Evolutionary conservation across 1,140 invertebrate species (phyloP), one percentile per base, ranked within the genome.

Genomic region (Euglossa dilemma): DNA sequence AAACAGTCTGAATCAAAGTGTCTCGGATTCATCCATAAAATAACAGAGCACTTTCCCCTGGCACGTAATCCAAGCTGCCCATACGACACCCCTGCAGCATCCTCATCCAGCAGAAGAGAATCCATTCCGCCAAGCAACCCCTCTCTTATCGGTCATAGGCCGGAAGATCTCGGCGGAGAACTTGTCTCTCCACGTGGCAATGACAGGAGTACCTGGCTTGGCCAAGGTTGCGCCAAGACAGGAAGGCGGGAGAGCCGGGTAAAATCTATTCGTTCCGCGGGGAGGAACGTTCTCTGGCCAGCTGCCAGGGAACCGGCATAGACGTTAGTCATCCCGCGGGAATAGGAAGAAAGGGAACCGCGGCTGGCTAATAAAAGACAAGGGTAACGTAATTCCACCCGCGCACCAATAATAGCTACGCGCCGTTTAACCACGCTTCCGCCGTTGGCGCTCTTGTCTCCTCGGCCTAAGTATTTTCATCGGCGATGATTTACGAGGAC

Each of bases 311-410:
- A 86, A 87, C 72, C 52, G 82, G 81, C 84, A 54, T 54, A 83
- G 89, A 90, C 82, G 82, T 89, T 91, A 90, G 87, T 91, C 91
- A 90, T 87, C 84, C 80, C 79, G 78, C 78, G 70, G 84, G 36
- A 78, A 78, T 52, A 83, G 79, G 86, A 87, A 84, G 79, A 87
- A 87, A 84, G 73, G 79, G 71, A 85, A 76, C 78, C 76, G 85
- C 83, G 71, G 83, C 57, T 45, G 78, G 85, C 89, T 91, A 92
- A 92, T 91, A 91, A 90, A 91, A 90, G 90, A 91, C 89, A 82
- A 78, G 83, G 83, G 90, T 90, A 91, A 92, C 90, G 83, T 91
- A 91, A 91, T 91, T 92, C 90, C 90, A 83, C 78, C 90, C 89
- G 88, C 87, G 83, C 85, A 84, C 90, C 85, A 92, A 90, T 88